Conservation (phyloP, 2,797 vertebrate species). For the Falco naumanni region DNA sequence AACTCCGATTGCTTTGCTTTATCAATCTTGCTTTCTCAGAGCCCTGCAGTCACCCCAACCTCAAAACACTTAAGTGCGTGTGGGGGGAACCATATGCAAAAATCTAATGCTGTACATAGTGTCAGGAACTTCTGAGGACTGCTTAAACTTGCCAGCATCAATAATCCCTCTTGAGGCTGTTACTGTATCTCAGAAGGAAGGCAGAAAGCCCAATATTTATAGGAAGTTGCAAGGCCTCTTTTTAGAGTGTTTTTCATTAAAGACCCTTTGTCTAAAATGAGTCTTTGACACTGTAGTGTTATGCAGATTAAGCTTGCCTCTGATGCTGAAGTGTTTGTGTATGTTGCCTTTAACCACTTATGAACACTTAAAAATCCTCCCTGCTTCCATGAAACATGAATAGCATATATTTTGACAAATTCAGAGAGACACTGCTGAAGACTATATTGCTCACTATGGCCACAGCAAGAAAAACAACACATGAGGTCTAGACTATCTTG, state of each 20-base stretch:
- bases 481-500: not conserved
- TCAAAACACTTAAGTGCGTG: not conserved
- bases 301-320: not conserved
- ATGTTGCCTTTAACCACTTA: slow-evolving; percentile 15
- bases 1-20: slow-evolving; percentile 80
- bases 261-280: slow-evolving; percentile 52
- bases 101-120: not conserved
- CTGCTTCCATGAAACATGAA: not conserved
- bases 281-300: not conserved
- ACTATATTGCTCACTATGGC: not conserved
- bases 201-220: slow-evolving; percentile 59
- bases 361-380: not conserved
- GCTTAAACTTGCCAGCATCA: slow-evolving; percentile 52
- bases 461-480: not conserved
- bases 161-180: slow-evolving; percentile 56
- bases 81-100: not conserved
- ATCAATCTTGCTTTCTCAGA: slow-evolving; percentile 79
- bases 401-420: not conserved
- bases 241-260: slow-evolving; percentile 69
- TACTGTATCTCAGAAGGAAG: slow-evolving; percentile 69
- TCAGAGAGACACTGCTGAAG: not conserved
- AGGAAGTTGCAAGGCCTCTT: slow-evolving; percentile 56
- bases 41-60: slow-evolving; percentile 53
- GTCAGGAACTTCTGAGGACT: slow-evolving; percentile 59
- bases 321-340: not conserved